phyloP scores from a whole-genome alignment of 2,888 invertebrate species.

The Penaeus monodon region DNA sequence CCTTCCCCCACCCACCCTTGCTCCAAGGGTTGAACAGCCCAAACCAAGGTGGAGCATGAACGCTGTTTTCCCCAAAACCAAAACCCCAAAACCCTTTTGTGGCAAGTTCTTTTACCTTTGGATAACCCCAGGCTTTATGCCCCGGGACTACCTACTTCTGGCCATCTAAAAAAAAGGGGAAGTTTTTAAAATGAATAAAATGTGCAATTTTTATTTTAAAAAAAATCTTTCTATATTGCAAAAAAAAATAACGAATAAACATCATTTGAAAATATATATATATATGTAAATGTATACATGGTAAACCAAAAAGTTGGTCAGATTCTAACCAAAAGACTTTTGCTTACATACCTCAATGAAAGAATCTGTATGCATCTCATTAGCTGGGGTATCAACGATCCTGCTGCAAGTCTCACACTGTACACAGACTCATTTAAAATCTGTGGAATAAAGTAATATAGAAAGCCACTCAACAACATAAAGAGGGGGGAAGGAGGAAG shows the following conservation, averaged over 20 bases:
- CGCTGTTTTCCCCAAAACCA: constrained; percentile 88
- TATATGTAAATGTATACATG: too few relatives aligned
- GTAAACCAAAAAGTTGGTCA: too few relatives aligned
- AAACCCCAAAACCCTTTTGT: constrained; percentile 86
- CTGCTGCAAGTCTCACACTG: constrained; percentile 80
- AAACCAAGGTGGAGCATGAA: constrained; percentile 78
- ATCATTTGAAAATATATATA: too few relatives aligned
- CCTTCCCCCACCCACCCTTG: too few relatives aligned
- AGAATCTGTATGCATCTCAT: constrained; percentile 84
- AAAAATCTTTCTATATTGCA: not conserved
- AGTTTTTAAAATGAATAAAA: too few relatives aligned
- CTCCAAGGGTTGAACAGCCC: too few relatives aligned
- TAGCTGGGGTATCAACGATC: constrained; percentile 88
- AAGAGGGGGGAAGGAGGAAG: too few relatives aligned
- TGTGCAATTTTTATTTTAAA: not conserved
- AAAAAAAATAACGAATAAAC: not conserved
- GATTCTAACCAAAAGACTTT: too few relatives aligned
- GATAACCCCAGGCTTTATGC: constrained; percentile 79
- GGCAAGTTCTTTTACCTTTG: constrained; percentile 83
- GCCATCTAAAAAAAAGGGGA: constrained; percentile 79
- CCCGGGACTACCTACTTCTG: constrained; percentile 77
- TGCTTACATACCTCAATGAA: constrained; percentile 77
- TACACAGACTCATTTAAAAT: constrained; percentile 67
- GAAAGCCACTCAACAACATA: not conserved
- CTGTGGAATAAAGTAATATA: constrained; percentile 24